Conservation (phyloP, 2,113 vertebrate genomes). For the Neolamprologus sp. region DNA sequence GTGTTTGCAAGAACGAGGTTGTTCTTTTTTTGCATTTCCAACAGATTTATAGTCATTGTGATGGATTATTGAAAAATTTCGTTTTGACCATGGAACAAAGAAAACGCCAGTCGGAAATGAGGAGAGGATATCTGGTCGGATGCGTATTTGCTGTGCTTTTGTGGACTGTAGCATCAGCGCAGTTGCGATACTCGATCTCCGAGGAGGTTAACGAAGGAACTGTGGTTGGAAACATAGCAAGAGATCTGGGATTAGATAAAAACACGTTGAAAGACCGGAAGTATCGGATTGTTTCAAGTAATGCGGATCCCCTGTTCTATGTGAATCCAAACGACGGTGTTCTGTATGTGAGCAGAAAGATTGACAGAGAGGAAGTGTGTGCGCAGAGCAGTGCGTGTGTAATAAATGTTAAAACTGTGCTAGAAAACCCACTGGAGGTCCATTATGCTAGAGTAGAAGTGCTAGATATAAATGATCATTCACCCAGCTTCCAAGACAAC, state of each 20-base stretch:
- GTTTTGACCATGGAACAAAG: slow-evolving; percentile 56
- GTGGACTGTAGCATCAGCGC: slow-evolving; percentile 28
- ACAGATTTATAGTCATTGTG: background rate
- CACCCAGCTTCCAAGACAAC: slow-evolving; percentile 51
- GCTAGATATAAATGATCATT: slow-evolving; percentile 74
- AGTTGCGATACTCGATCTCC: slow-evolving; percentile 54
- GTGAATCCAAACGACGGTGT: slow-evolving; percentile 51
- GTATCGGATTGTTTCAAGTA: slow-evolving; percentile 53
- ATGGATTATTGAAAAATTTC: background rate
- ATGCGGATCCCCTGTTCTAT: slow-evolving; percentile 20
- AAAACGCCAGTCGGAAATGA: background rate
- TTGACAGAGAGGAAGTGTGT: slow-evolving; percentile 58
- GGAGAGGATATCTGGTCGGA: background rate
- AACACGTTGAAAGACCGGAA: slow-evolving; percentile 21
- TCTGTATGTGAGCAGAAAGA: slow-evolving; percentile 44
- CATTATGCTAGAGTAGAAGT: slow-evolving; percentile 75
- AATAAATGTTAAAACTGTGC: background rate
- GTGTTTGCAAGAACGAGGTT: background rate
- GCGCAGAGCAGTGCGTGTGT: slow-evolving; percentile 27
- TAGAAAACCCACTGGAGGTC: slow-evolving; percentile 56
- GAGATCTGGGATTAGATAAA: slow-evolving; percentile 59
- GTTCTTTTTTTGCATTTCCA: background rate
- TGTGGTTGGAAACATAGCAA: slow-evolving; percentile 56
- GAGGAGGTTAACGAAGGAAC: slow-evolving; percentile 56
- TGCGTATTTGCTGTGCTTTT: background rate